Percentiles rank a stretch among this genome's conserved stretches.
These are phyloP conservation scores for Vireo griseus DNA, from an alignment of 2,797 vertebrate species.

Conservation along the genomic window DNA sequence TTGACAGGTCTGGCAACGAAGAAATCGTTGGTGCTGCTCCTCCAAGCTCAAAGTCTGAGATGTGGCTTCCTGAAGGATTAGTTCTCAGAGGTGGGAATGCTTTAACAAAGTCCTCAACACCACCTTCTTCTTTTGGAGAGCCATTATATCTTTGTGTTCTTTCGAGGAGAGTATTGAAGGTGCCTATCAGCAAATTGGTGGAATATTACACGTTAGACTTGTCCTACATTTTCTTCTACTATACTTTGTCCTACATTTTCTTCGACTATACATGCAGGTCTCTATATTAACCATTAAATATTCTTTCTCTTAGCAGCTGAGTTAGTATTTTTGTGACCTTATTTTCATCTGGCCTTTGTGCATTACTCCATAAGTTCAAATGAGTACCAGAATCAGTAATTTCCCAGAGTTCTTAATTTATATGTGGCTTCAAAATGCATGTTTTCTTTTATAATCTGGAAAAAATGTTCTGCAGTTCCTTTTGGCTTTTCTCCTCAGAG, in stretches of 20 bases:
- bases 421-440: background rate
- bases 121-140: background rate
- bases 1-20: background rate
- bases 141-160: accelerated
- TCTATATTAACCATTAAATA: background rate
- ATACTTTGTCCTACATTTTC: background rate
- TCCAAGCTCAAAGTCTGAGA: background rate
- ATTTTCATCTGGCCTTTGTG: background rate
- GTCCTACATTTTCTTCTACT: background rate
- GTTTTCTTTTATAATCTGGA: background rate
- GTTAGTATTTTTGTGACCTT: background rate
- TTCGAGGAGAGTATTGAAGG: background rate
- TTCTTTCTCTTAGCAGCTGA: background rate
- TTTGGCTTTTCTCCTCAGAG: background rate
- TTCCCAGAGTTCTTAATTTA: background rate
- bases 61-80: background rate
- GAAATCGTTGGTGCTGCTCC: background rate
- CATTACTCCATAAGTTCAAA: background rate
- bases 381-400: background rate
- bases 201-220: background rate
- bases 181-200: background rate
- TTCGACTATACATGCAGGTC: background rate
- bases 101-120: background rate
- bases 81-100: background rate
- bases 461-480: background rate